Conservation (phyloP, 2,113 vertebrate species). For the cattle (Bos taurus) region ARS-UCD2.0 NC_037337.1:64034501-64035000, state of each 20-base stretch:
- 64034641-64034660: not conserved
- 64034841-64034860: not conserved
- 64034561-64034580: not conserved
- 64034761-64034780: not conserved
- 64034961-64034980: not conserved
- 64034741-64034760: not conserved
- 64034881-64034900: not conserved
- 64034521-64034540: not conserved
- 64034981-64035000: not conserved
- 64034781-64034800: not conserved
- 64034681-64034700: not conserved
- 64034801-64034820: not conserved
- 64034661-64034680: not conserved
- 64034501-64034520: slow-evolving; percentile 1
- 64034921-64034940: not conserved
- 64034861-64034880: not conserved
- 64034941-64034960: not conserved
- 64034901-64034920: not conserved
- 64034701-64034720: not conserved
- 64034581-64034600: not conserved
- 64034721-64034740: not conserved
- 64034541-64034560: not conserved
- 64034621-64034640: not conserved
- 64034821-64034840: not conserved
- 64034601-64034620: not conserved